Evolutionary conservation across 2,888 invertebrate species (phyloP), one percentile per base, ranked within the genome.

Genomic region (Protodeltote pygarga): DNA sequence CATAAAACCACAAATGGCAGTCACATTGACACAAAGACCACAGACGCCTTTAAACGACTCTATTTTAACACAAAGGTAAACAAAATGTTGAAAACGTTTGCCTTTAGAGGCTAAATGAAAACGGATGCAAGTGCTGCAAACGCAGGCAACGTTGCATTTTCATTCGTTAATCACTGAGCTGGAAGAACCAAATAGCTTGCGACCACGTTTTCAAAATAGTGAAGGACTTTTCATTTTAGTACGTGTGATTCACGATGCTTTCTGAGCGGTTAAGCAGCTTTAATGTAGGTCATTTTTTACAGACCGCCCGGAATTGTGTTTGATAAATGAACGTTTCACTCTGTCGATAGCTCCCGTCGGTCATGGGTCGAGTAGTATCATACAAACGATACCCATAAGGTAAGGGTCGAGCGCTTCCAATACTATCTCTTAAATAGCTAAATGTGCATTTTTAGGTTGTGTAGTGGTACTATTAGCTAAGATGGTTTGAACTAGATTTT

Each of bases 21-120:
- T 44, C 45, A 65, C 49, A 51, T 38, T 49, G 58, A 41, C 41
- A 39, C 37, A 62, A 52, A 42, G 34, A 45, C 50, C 45, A 44
- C 40, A 50, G 38, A 37, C 47, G 52, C 54, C 47, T 63, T 39
- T 46, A 52, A 59, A 51, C 38, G 27, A 39, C 21, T 63, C 39
- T 38, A 63, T 66, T 63, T 65, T 64, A 58, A 53, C 61, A 57
- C 51, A 61, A 51, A 53, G 55, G 61, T 66, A 66, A 65, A 63
- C 64, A 72, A 66, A 62, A 58, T 51, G 25, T 46, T 55, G 61
- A 72, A 66, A 62, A 58, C 52, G 25, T 46, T 55, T 44, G 48
- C 48, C 37, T 62, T 42, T 37, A 41, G 32, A 23, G 19, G 53
- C 48, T 63, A 70, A 69, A 70, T 70, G 72, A 66, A 72, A 61